phyloP scores from a whole-genome alignment of 2,888 invertebrate genomes.

The Tricholauxania praeusta region DNA sequence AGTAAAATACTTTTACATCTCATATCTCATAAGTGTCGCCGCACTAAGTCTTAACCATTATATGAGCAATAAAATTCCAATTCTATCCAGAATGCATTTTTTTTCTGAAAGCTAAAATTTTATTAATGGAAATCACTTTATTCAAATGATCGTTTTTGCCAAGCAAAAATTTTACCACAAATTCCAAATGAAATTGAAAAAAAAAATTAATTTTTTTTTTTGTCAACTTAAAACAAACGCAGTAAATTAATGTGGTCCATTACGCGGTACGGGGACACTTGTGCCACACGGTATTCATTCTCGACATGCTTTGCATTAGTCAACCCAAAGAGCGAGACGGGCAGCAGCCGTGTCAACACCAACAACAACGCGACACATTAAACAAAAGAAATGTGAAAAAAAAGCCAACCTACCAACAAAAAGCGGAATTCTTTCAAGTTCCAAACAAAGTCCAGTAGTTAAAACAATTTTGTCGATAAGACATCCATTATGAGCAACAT shows the following conservation, averaged over 20 bases:
- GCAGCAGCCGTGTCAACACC: not conserved
- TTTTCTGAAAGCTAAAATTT: too few relatives aligned
- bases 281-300: not conserved
- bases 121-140: too few relatives aligned
- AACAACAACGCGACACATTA: slow-evolving; percentile 4
- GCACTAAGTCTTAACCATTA: too few relatives aligned
- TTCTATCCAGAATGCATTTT: too few relatives aligned
- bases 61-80: too few relatives aligned
- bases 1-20: too few relatives aligned
- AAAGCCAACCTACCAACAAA: not conserved
- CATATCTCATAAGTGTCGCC: too few relatives aligned
- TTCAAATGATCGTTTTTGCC: too few relatives aligned
- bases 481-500: slow-evolving; percentile 65
- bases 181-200: too few relatives aligned
- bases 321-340: not conserved
- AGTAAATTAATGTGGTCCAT: slow-evolving; percentile 59
- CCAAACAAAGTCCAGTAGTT: slow-evolving; percentile 62
- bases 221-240: slow-evolving; percentile 30
- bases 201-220: too few relatives aligned
- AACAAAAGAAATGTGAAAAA: slow-evolving; percentile 7
- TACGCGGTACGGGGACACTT: slow-evolving; percentile 34
- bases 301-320: not conserved
- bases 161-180: too few relatives aligned
- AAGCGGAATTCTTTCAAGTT: slow-evolving; percentile 31
- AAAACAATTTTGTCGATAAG: slow-evolving; percentile 63